These are phyloP conservation scores for Ostrea edulis DNA, from an alignment of 1,140 invertebrate genomes.

Conservation along the genomic window DNA sequence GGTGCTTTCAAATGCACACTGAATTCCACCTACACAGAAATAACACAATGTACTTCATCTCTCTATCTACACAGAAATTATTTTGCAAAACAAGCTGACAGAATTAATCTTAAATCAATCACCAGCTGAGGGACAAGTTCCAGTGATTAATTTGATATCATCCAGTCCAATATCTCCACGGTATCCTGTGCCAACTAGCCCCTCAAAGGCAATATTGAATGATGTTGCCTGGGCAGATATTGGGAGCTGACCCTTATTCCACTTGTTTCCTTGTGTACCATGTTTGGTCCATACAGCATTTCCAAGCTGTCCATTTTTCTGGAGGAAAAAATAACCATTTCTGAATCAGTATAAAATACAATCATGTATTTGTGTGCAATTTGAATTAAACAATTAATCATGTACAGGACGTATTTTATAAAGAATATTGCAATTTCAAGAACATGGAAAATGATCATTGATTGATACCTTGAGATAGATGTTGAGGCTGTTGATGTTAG, in stretches of 20 bases:
- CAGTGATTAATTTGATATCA: constrained; percentile 66
- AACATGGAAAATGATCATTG: neutral
- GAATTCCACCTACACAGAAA: constrained; percentile 43
- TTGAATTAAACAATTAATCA: no score
- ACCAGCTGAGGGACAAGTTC: constrained; percentile 65
- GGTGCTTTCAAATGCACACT: constrained; percentile 68
- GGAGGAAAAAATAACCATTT: neutral
- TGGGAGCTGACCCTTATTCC: constrained; percentile 64
- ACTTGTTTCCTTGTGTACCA: constrained; percentile 70
- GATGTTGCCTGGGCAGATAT: constrained; percentile 53
- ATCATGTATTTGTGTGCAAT: neutral
- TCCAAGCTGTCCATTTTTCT: constrained; percentile 37
- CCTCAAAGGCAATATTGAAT: constrained; percentile 77
- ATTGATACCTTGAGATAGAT: constrained; percentile 62
- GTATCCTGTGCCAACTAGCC: constrained; percentile 64
- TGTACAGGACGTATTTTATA: no score
- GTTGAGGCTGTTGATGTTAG: constrained; percentile 71
- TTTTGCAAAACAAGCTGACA: neutral
- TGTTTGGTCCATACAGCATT: constrained; percentile 63
- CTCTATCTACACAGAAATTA: neutral
- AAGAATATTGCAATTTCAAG: no score
- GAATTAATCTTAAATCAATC: neutral
- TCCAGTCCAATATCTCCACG: constrained; percentile 72
- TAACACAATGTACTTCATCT: neutral
- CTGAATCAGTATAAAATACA: neutral